Percentiles rank a stretch among this genome's conserved stretches.
phyloP scores from a whole-genome alignment of 2,888 invertebrate species.

The Siphonodentalium dalli region DNA sequence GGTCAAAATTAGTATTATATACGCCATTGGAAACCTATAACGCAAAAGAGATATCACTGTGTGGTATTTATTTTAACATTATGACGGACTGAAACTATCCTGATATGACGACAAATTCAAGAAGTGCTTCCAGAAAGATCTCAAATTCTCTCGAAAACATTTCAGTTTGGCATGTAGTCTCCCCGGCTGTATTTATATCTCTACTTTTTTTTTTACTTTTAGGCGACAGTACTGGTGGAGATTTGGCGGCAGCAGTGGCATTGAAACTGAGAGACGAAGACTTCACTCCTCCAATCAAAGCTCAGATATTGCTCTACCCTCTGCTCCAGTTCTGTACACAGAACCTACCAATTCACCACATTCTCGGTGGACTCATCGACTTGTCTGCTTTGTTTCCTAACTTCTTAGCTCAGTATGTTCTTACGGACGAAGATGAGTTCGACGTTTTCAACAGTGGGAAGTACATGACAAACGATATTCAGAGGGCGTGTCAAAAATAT shows the following conservation, averaged over 20 bases:
- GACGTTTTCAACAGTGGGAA: background rate
- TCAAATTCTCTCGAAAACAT: too few species aligned
- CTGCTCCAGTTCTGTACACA: conserved; percentile 2
- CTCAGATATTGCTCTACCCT: conserved; percentile 14
- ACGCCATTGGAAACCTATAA: too few species aligned
- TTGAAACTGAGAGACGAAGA: conserved; percentile 5
- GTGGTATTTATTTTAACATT: too few species aligned
- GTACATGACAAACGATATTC: background rate
- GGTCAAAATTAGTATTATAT: too few species aligned
- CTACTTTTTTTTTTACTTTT: background rate
- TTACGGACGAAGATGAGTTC: background rate
- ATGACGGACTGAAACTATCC: too few species aligned
- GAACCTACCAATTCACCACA: conserved; percentile 1
- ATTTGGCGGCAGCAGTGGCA: conserved; percentile 9
- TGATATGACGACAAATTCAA: too few species aligned
- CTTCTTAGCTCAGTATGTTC: background rate
- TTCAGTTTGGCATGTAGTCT: too few species aligned
- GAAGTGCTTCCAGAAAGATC: too few species aligned
- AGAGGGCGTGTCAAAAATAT: background rate
- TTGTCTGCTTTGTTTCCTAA: background rate
- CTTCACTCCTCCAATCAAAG: background rate
- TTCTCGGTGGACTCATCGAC: background rate
- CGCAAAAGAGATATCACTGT: too few species aligned
- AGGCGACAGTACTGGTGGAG: conserved; percentile 12
- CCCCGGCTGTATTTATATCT: too few species aligned